A percentile compares a stretch with the other conserved stretches of the same genome.
phyloP scores from a whole-genome alignment of 1,140 invertebrate species.

The Tetramorium alpestre region DNA sequence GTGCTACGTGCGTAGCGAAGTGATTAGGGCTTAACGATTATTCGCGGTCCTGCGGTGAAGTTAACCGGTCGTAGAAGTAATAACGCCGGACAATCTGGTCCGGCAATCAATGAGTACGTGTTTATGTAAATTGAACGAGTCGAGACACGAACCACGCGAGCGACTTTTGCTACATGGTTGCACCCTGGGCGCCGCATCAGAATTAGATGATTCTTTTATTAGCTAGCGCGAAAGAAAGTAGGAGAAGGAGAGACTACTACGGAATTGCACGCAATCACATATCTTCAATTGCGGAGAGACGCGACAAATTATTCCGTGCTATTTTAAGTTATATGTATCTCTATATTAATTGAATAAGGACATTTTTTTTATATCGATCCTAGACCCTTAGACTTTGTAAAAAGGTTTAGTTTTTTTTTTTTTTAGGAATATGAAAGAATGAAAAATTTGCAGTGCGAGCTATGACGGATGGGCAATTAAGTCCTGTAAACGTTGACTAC shows the following conservation, averaged over 20 bases:
- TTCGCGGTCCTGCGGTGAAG: conserved; percentile 71
- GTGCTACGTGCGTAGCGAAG: conserved; percentile 64
- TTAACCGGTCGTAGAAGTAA: conserved; percentile 81
- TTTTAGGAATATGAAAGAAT: conserved; percentile 4
- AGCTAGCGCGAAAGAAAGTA: not conserved
- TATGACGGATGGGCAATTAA: conserved; percentile 33
- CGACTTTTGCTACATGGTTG: conserved; percentile 73
- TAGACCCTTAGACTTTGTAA: not conserved
- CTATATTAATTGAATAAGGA: not conserved
- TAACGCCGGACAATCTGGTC: conserved; percentile 81
- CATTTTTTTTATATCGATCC: not conserved
- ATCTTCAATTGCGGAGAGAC: not conserved
- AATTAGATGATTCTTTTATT: conserved; percentile 61
- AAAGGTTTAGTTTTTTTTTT: conserved; percentile 5
- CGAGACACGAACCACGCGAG: conserved; percentile 77
- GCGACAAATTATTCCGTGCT: conserved; percentile 5
- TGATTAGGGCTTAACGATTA: conserved; percentile 74
- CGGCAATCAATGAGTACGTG: conserved; percentile 84
- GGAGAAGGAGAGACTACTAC: not conserved
- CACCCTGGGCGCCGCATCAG: conserved; percentile 60
- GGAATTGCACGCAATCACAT: conserved; percentile 24
- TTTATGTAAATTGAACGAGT: conserved; percentile 84
- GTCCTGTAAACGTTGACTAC: conserved; percentile 17
- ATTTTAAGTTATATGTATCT: not conserved
- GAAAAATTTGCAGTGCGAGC: not conserved